Conservation (phyloP, 2,888 invertebrate species). For the Eremobia ochroleuca region DNA sequence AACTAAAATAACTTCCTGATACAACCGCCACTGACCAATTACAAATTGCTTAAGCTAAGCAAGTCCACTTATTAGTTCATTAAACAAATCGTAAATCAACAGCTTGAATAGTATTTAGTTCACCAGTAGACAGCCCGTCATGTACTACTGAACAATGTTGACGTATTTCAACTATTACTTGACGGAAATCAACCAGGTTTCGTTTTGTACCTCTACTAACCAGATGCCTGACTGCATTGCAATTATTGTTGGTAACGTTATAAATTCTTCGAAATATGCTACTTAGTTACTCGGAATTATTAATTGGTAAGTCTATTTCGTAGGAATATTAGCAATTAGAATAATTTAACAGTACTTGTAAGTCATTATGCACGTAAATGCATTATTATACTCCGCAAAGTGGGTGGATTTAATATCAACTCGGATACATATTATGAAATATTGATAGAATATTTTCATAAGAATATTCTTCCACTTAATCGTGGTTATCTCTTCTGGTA, state of each 20-base stretch:
- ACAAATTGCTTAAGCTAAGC: conserved; percentile 54
- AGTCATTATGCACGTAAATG: conserved; percentile 21
- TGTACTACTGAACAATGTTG: conserved; percentile 64
- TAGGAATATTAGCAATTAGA: conserved; percentile 42
- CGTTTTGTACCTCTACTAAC: conserved; percentile 69
- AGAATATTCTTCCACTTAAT: neutral
- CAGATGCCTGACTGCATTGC: conserved; percentile 72
- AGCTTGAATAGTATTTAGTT: conserved; percentile 67
- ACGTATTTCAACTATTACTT: conserved; percentile 63
- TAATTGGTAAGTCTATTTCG: conserved; percentile 54
- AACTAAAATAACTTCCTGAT: conserved; percentile 35
- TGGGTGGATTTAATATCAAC: neutral
- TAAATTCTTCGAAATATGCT: conserved; percentile 51
- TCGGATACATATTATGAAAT: neutral
- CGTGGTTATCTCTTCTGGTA: neutral
- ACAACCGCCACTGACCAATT: conserved; percentile 18
- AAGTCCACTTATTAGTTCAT: conserved; percentile 55
- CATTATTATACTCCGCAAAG: neutral
- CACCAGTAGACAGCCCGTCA: conserved; percentile 65
- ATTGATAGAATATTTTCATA: neutral
- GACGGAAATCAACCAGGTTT: conserved; percentile 69
- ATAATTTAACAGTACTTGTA: conserved; percentile 36
- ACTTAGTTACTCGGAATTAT: conserved; percentile 47
- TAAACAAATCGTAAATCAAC: conserved; percentile 70
- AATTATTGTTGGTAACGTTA: conserved; percentile 66